phyloP scores from a whole-genome alignment of 30 jellyfish, hydroid and myxozoan species.

The Nemopilema nomurai region DNA sequence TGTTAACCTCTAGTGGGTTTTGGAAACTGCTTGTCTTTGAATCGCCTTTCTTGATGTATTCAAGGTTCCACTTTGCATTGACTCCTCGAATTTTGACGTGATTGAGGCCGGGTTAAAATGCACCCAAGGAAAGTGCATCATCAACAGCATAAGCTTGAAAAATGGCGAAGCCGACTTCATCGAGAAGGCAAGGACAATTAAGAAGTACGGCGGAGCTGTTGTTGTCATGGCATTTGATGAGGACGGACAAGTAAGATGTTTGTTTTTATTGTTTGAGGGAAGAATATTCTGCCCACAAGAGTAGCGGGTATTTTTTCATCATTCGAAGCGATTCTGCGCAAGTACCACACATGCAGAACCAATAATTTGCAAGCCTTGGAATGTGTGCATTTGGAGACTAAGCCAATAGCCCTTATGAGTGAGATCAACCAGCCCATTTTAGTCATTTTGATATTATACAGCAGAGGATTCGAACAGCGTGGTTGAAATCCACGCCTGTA shows the following conservation, averaged over 20 bases:
- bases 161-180: slow-evolving; percentile 92
- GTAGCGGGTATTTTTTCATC: background rate
- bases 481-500: no score
- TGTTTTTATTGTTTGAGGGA: background rate
- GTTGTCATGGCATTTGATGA: slow-evolving; percentile 99
- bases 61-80: slow-evolving; percentile 98
- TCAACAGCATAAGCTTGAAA: slow-evolving; percentile 94
- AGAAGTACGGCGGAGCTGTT: slow-evolving; percentile 97
- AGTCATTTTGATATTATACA: no score
- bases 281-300: background rate
- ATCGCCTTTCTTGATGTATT: background rate
- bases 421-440: no score
- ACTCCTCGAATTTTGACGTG: slow-evolving; percentile 93
- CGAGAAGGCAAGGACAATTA: slow-evolving; percentile 78
- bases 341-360: no score
- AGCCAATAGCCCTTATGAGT: no score
- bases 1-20: no score
- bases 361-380: no score
- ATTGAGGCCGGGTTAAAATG: slow-evolving; percentile 96
- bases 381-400: no score
- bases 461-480: no score
- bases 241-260: slow-evolving; percentile 87
- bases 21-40: no score
- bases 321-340: no score
- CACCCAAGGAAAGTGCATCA: slow-evolving; percentile 94